Evolutionary conservation across 2,888 invertebrate genomes (phyloP).

Genomic region (Anagyrus pseudococci): DNA sequence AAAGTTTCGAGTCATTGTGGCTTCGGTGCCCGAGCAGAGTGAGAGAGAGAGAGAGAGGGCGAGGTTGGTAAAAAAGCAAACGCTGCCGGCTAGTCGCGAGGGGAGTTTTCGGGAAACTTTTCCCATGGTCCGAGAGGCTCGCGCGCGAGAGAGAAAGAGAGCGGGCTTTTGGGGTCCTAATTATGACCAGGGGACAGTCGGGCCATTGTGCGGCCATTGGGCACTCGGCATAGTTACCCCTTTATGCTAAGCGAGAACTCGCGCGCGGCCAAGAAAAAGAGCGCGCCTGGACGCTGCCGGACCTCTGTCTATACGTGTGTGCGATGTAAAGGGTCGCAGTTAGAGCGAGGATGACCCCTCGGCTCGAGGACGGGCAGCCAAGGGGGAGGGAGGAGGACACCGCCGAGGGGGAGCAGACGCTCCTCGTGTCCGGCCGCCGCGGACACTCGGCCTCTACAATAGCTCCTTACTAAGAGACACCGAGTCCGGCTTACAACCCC

Average conservation of each 20-base stretch:
- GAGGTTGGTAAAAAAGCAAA: background rate
- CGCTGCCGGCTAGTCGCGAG: background rate
- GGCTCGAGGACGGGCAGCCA: background rate
- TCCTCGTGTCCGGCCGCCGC: conserved; percentile 15
- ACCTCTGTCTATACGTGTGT: too few relatives aligned
- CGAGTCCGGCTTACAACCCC: background rate
- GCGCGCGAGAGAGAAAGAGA: conserved; percentile 8
- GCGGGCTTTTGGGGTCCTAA: conserved; percentile 50
- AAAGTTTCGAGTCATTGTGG: too few relatives aligned
- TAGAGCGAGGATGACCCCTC: conserved; percentile 53
- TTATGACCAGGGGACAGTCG: conserved; percentile 60
- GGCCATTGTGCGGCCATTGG: conserved; percentile 44
- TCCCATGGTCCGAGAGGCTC: conserved; percentile 38
- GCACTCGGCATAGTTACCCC: conserved; percentile 54
- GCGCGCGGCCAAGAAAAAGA: conserved; percentile 9
- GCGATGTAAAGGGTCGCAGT: background rate
- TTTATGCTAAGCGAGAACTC: conserved; percentile 58
- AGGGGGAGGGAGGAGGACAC: background rate
- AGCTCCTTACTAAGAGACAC: background rate
- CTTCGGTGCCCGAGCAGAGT: too few relatives aligned
- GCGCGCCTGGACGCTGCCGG: too few relatives aligned
- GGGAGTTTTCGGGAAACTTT: conserved; percentile 28
- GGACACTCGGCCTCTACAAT: conserved; percentile 21
- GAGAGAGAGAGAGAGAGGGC: too few relatives aligned
- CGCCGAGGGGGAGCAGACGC: too few relatives aligned